Base-by-base conservation (phyloP, 2,113 vertebrate genomes). In the Recurvirostra avosetta region DNA sequence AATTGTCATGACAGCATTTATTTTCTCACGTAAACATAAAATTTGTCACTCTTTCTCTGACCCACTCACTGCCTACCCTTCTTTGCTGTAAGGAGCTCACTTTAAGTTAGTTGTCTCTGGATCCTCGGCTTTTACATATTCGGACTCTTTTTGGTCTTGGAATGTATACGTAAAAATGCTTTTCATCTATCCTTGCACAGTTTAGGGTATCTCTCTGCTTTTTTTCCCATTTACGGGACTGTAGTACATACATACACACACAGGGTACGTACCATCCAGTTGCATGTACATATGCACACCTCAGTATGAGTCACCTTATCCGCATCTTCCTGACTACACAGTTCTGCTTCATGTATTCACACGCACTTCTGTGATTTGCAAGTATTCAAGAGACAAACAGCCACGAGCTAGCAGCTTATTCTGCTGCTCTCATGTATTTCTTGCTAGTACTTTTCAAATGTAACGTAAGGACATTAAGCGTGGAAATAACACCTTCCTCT, bases 401-500 rank as follows among this genome's bases (percentile, higher is more conserved):
- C 71, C 55, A 34, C 0, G 0, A 72, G 53, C 66, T 62, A 38
- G 32, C 49, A 43, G 70, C 58, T 70, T 59, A 63, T 14, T 92
- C 43, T 68, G 56, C 63, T 77, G 56, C 84, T 53, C 5, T 58
- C 29, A 72, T 47, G 36, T 29, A 5, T 23, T 72, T 56, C 70
- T 30, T 19, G 1, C 50, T 50, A 38, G 38, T 66, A 22, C 53
- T 40, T 50, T 90, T 90, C 5, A 7, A 66, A 70, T 47, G 41
- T 59, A 90, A 65, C 11, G 6, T 68, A 62, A 82, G 58, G 70
- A 74, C 38, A 52, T 88, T 87, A 85, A 94, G 87, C 29, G 23
- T 30, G 34, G 77, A 79, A 94, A 92, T 62, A 94, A 87, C 52
- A 75, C 30, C 38, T 45, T 95, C 22, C 38, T 83, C 74, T 74